Percentiles rank a stretch among this genome's conserved stretches.
Evolutionary conservation across 2,797 vertebrate species (phyloP).

Genomic region (Darevskia nairensis): DNA sequence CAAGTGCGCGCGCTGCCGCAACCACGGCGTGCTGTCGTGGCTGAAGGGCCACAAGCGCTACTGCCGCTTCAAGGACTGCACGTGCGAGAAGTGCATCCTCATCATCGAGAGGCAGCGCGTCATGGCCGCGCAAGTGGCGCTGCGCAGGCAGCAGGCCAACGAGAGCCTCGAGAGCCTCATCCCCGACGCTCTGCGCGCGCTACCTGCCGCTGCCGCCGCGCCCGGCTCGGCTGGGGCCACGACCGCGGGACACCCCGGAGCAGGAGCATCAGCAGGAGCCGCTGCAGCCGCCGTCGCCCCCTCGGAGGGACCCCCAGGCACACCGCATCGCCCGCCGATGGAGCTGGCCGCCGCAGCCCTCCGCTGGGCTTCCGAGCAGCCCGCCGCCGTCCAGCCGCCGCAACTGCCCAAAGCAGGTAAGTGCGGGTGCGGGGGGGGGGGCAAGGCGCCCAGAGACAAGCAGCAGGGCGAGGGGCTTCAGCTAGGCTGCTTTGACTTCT

Average conservation of each 20-base stretch:
- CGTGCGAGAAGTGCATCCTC: slow-evolving; percentile 97
- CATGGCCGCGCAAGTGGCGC: slow-evolving; percentile 97
- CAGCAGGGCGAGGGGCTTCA: no score
- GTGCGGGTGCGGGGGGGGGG: not conserved
- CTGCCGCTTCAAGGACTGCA: slow-evolving; percentile 98
- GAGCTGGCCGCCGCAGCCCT: slow-evolving; percentile 63
- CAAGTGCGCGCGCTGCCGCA: slow-evolving; percentile 95
- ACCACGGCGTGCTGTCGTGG: slow-evolving; percentile 96
- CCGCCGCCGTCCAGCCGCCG: slow-evolving; percentile 48
- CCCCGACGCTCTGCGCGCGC: slow-evolving; percentile 88
- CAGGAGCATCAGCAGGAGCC: not conserved
- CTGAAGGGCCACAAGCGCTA: slow-evolving; percentile 97
- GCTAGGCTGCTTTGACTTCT: not conserved
- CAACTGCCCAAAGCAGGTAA: slow-evolving; percentile 78
- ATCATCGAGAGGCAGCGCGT: slow-evolving; percentile 97
- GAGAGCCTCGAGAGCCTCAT: slow-evolving; percentile 95
- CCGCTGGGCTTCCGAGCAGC: slow-evolving; percentile 73
- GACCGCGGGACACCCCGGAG: not conserved
- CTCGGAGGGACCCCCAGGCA: slow-evolving; percentile 27
- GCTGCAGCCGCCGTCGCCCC: slow-evolving; percentile 58
- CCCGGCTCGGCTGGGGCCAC: slow-evolving; percentile 61
- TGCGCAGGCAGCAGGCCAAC: slow-evolving; percentile 94
- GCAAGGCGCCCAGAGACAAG: not conserved
- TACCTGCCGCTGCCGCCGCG: slow-evolving; percentile 80
- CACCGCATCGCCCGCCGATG: slow-evolving; percentile 78